Conservation (phyloP, 2,888 invertebrate genomes). For the Sarcophaga rosellei region DNA sequence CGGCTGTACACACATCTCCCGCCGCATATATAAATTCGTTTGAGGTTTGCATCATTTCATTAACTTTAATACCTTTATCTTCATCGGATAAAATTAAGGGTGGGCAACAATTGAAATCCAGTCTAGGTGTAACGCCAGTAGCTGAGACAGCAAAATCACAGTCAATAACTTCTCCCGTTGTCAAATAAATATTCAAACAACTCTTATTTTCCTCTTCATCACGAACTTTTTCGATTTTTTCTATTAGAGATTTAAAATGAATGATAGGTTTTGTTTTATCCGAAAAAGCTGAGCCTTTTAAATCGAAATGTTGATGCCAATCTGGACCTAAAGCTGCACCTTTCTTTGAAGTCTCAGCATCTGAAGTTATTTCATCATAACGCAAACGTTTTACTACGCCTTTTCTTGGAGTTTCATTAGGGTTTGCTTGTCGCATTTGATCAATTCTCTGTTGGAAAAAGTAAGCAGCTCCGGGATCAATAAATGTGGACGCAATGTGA, state of each 20-base stretch:
- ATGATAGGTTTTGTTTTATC: conserved; percentile 81
- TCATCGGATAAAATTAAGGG: conserved; percentile 82
- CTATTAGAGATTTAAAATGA: conserved; percentile 84
- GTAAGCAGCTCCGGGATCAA: conserved; percentile 97
- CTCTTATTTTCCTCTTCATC: conserved; percentile 81
- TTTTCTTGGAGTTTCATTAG: not conserved
- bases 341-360: conserved; percentile 78
- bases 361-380: conserved; percentile 84
- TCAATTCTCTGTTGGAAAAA: conserved; percentile 87
- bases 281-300: conserved; percentile 73
- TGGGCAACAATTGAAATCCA: conserved; percentile 83
- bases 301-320: conserved; percentile 90
- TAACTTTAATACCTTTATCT: conserved; percentile 93
- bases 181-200: conserved; percentile 88
- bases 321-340: conserved; percentile 98
- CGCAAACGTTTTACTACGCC: conserved; percentile 85
- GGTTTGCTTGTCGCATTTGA: not conserved
- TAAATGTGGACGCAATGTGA: conserved; percentile 95
- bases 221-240: conserved; percentile 60
- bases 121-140: conserved; percentile 92
- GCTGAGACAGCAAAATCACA: conserved; percentile 98
- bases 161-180: conserved; percentile 85
- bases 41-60: conserved; percentile 92
- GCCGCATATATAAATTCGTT: conserved; percentile 93
- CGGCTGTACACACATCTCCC: conserved; percentile 95